phyloP scores from a whole-genome alignment of 2,888 invertebrate species.

The Caenorhabditis sp. region DNA sequence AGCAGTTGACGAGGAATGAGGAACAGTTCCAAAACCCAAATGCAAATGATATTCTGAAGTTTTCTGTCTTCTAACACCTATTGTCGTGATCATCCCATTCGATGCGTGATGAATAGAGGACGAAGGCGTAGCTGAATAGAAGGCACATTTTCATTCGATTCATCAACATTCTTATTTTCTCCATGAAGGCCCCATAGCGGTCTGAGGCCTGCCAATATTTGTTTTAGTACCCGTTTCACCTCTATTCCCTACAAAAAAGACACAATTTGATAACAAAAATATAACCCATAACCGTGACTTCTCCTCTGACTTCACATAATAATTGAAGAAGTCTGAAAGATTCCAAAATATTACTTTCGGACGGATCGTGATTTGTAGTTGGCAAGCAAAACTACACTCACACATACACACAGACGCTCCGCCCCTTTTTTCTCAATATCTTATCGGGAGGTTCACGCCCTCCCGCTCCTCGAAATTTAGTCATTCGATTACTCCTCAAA shows the following conservation, averaged over 20 bases:
- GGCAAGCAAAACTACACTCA: slow-evolving; percentile 22
- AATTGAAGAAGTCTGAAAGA: background rate
- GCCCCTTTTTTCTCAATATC: slow-evolving; percentile 35
- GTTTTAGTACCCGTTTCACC: slow-evolving; percentile 41
- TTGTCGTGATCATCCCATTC: slow-evolving; percentile 14
- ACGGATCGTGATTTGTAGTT: slow-evolving; percentile 47
- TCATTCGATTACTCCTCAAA: slow-evolving; percentile 16
- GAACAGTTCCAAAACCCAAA: slow-evolving; percentile 31
- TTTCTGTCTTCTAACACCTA: slow-evolving; percentile 45
- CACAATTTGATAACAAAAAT: slow-evolving; percentile 51
- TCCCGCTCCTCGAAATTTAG: background rate
- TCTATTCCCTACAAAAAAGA: slow-evolving; percentile 18
- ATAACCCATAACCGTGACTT: slow-evolving; percentile 38
- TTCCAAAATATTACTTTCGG: slow-evolving; percentile 4
- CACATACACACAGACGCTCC: slow-evolving; percentile 11
- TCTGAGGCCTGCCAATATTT: slow-evolving; percentile 38
- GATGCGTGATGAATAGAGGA: background rate
- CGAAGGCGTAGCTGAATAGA: slow-evolving; percentile 14
- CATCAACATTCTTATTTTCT: background rate
- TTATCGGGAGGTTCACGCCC: slow-evolving; percentile 36
- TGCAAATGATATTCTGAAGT: slow-evolving; percentile 28
- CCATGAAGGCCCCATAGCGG: slow-evolving; percentile 18
- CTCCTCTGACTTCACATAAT: slow-evolving; percentile 15
- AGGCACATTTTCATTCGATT: slow-evolving; percentile 14
- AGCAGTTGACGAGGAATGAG: background rate